Percentiles rank a stretch among this genome's conserved stretches.
These are phyloP conservation scores for Phallusia fumigata DNA, from an alignment of 23 tunicate genomes.

Conservation along the genomic window DNA sequence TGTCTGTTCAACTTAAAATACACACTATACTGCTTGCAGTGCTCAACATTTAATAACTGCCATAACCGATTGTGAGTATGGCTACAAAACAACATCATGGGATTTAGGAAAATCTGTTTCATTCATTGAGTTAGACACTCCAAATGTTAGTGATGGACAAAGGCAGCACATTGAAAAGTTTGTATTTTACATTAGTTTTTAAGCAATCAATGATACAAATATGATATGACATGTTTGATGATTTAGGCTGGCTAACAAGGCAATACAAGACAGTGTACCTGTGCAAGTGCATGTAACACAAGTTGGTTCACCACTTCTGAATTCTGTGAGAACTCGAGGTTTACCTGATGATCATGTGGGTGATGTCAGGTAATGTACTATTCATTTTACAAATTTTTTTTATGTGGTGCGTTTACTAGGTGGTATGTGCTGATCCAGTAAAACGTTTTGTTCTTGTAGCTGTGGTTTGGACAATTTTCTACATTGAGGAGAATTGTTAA, in stretches of 20 bases:
- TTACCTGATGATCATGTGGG: slow-evolving; percentile 93
- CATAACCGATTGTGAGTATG: slow-evolving; percentile 68
- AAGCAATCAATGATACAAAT: no score
- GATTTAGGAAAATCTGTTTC: slow-evolving; percentile 78
- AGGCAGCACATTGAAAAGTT: slow-evolving; percentile 51
- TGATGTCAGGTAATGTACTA: slow-evolving; percentile 49
- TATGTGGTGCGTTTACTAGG: no score
- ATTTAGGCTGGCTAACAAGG: slow-evolving; percentile 30
- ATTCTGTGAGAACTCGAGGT: slow-evolving; percentile 70
- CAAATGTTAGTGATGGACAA: slow-evolving; percentile 36
- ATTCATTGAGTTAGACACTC: slow-evolving; percentile 80
- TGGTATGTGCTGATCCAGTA: no score
- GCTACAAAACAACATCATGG: slow-evolving; percentile 91
- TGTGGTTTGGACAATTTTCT: no score
- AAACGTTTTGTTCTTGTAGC: no score
- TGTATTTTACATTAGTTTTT: background rate
- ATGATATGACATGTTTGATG: no score
- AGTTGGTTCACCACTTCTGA: slow-evolving; percentile 56
- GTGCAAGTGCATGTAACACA: slow-evolving; percentile 79
- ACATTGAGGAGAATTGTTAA: no score
- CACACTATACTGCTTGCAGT: slow-evolving; percentile 1
- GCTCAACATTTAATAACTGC: slow-evolving; percentile 96
- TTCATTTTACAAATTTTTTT: no score
- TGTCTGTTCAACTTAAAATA: background rate
- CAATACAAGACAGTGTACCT: slow-evolving; percentile 37